Base-by-base conservation (phyloP, 2,797 vertebrate species). In the Valencia hispanica region DNA sequence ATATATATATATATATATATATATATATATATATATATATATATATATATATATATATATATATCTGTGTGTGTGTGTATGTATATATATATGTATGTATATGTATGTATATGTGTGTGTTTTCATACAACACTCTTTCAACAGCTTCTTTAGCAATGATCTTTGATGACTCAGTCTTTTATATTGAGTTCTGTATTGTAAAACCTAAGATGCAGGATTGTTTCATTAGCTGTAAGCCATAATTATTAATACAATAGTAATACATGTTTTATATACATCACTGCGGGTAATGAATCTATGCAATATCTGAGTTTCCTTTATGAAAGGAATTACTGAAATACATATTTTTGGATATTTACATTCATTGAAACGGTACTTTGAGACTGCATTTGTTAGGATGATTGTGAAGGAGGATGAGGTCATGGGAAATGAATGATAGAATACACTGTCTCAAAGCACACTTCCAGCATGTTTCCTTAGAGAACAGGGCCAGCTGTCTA, bases 401-500 rank as follows among this genome's bases (percentile, higher is more conserved):
- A 51, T 57, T 18, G 57, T 87, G 85, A 88, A 90, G 81, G 84
- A 87, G 79, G 85, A 85, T 75, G 81, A 86, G 86, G 82, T 90
- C 82, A 57, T 10, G 45, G 83, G 80, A 87, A 91, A 91, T 90
- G 86, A 93, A 84, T 92, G 91, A 92, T 87, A 83, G 84, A 82
- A 91, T 90, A 91, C 88, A 84, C 88, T 87, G 87, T 88, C 89
- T 84, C 85, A 72, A 78, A 66, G 75, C 88, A 90, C 85, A 88
- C 88, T 86, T 87, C 83, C 86, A 88, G 84, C 88, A 85, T 84
- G 81, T 91, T 89, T 92, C 90, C 88, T 88, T 57, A 77, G 89
- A 90, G 88, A 93, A 91, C 89, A 90, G 84, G 81, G 75, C 79
- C 80, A 88, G 87, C 91, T 90, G 89, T 91, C 91, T 90, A 65